Evolutionary conservation across 2,888 invertebrate genomes (phyloP), one percentile per base, ranked within the genome.

Genomic region (Teleiodes luculella): DNA sequence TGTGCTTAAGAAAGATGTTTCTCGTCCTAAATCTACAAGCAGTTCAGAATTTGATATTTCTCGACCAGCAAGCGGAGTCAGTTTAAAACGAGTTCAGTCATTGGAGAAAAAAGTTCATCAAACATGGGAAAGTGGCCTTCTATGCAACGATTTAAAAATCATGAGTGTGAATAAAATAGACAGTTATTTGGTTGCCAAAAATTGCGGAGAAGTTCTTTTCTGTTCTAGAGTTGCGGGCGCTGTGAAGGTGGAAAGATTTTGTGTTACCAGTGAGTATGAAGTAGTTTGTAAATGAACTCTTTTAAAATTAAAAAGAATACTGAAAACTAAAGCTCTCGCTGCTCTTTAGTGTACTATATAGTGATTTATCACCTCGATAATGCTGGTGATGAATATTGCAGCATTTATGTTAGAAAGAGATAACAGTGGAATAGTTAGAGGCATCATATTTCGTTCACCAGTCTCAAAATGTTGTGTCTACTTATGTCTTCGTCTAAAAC

Each of bases 81-180:
- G 75, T 58, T 57, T 62, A 7, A 76, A 67, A 64, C 66, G 62
- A 67, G 66, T 67, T 60, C 63, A 77, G 67, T 72, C 74, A 69
- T 56, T 58, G 2, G 70, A 73, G 48, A 73, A 72, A 62, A 64
- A 62, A 60, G 54, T 58, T 16, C 57, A 61, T 11, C 67, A 71
- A 57, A 70, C 61, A 59, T 86, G 84, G 81, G 83, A 82, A 49
- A 74, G 55, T 57, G 78, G 78, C 0, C 53, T 84, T 0, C 60
- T 81, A 11, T 89, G 86, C 58, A 66, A 62, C 30, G 80, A 83
- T 68, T 75, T 89, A 56, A 86, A 83, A 72, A 71, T 86, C 14
- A 66, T 83, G 56, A 67, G 63, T 35, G 58, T 74, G 43, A 66
- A 75, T 46, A 72, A 72, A 58, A 59, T 62, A 1, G 78, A 83